Conservation (phyloP, 2,888 invertebrate genomes). For the Cactoblastis cactorum region DNA sequence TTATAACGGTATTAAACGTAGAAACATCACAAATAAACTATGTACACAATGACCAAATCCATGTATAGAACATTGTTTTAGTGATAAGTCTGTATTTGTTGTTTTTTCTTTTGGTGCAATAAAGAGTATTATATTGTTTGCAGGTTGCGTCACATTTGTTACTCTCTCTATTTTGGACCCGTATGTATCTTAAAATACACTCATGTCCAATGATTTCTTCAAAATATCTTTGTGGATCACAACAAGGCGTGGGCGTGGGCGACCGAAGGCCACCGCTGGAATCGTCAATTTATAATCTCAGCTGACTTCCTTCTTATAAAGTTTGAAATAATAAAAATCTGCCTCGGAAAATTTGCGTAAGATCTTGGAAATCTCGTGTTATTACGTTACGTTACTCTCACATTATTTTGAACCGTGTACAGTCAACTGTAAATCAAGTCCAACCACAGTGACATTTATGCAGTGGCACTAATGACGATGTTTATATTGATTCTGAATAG, state of each 20-base stretch:
- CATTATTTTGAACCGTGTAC: no score
- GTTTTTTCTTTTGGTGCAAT: no score
- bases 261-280: slow-evolving; percentile 6
- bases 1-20: no score
- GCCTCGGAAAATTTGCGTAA: not conserved
- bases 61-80: no score
- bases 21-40: no score
- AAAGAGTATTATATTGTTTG: no score
- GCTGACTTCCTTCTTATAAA: not conserved
- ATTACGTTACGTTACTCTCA: not conserved
- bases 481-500: no score
- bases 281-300: not conserved
- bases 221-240: slow-evolving; percentile 5
- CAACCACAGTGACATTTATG: no score
- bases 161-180: not conserved
- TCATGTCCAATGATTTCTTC: slow-evolving; percentile 1
- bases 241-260: slow-evolving; percentile 5
- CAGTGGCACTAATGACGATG: no score
- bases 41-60: no score
- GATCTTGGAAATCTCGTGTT: not conserved
- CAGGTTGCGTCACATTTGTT: not conserved
- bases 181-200: not conserved
- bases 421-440: no score
- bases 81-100: no score
- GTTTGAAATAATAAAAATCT: not conserved